Conservation (phyloP, 1,140 invertebrate species). For the Dinothrombium tinctorium region DNA sequence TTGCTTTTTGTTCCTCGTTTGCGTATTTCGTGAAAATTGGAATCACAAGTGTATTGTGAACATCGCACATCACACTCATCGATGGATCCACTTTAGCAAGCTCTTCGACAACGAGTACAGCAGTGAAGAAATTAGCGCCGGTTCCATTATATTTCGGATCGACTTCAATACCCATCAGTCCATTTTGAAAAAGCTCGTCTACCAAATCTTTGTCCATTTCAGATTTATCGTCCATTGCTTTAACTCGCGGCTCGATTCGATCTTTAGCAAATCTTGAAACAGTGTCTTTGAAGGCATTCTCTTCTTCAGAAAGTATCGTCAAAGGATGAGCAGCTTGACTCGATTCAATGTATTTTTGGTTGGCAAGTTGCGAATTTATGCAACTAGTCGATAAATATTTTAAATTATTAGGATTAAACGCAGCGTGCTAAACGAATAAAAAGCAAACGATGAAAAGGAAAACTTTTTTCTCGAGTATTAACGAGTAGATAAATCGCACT, state of each 20-base stretch:
- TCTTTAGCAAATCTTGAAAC: constrained; percentile 64
- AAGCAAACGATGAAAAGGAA: too few relatives aligned
- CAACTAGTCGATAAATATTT: too few relatives aligned
- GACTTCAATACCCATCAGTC: constrained; percentile 79
- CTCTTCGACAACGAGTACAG: constrained; percentile 74
- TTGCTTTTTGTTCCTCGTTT: constrained; percentile 32
- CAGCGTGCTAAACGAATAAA: too few relatives aligned
- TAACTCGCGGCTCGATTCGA: constrained; percentile 59
- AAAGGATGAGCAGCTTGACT: too few relatives aligned
- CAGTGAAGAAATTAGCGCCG: constrained; percentile 60
- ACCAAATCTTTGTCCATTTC: constrained; percentile 45
- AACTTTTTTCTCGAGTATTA: too few relatives aligned
- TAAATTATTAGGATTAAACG: too few relatives aligned
- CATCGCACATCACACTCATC: constrained; percentile 60
- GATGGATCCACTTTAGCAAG: constrained; percentile 73
- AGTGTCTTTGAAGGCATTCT: constrained; percentile 19
- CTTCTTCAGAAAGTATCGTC: constrained; percentile 10
- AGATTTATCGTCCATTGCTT: constrained; percentile 71
- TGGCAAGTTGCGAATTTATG: too few relatives aligned
- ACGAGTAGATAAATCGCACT: too few relatives aligned
- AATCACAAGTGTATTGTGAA: constrained; percentile 82
- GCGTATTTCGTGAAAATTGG: constrained; percentile 31
- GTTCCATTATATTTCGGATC: constrained; percentile 63
- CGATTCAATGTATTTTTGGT: too few relatives aligned
- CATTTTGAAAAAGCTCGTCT: constrained; percentile 53